Evolutionary conservation across 2,797 vertebrate genomes (phyloP).

Genomic region (Cynopterus sphinx): DNA sequence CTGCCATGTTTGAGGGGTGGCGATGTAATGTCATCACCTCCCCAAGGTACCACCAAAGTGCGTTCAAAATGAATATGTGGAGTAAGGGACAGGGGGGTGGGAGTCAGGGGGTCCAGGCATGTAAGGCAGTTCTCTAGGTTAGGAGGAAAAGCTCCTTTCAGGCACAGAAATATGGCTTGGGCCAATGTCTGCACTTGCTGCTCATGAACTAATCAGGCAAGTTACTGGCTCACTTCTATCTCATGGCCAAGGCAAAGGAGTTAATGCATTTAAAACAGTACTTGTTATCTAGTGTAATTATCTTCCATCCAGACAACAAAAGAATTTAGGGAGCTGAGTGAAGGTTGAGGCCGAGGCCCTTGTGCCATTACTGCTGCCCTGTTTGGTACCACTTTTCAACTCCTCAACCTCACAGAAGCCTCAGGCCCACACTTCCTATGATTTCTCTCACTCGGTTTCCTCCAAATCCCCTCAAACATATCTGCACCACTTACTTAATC

Average conservation of each 20-base stretch:
- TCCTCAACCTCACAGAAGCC: background rate
- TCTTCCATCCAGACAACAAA: background rate
- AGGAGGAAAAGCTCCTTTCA: background rate
- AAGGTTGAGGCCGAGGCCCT: fast-evolving
- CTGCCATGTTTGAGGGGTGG: background rate
- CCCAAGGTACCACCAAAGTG: background rate
- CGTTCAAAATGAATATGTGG: background rate
- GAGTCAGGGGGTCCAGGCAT: no score
- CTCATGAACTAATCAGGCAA: background rate
- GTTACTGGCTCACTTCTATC: background rate
- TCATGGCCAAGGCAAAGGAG: background rate
- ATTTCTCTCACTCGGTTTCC: background rate
- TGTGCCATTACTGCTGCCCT: fast-evolving
- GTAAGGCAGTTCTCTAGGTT: background rate
- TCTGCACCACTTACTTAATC: background rate
- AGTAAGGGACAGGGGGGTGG: background rate
- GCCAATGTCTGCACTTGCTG: background rate
- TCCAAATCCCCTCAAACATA: background rate
- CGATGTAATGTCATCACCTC: background rate
- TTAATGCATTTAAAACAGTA: background rate
- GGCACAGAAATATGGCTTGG: background rate
- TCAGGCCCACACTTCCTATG: fast-evolving
- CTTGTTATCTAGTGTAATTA: background rate
- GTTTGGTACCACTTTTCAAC: fast-evolving
- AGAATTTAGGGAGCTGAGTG: background rate